phyloP scores from a whole-genome alignment of 2,797 vertebrate species.

The Spinus pinus region DNA sequence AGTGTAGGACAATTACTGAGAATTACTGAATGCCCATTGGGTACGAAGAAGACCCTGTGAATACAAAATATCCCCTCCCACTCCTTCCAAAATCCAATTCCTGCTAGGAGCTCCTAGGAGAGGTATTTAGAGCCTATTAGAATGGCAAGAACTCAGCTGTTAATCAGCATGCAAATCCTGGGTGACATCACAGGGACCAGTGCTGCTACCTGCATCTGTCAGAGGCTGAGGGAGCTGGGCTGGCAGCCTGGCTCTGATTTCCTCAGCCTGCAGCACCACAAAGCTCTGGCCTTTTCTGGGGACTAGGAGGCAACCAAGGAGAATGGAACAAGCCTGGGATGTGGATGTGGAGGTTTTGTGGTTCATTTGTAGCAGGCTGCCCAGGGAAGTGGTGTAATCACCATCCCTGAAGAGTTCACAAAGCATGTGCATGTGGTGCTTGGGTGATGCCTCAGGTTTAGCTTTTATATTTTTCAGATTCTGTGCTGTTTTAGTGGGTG shows the following conservation, averaged over 20 bases:
- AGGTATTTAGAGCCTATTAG: slow-evolving; percentile 57
- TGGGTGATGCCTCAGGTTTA: neutral
- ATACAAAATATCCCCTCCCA: slow-evolving; percentile 22
- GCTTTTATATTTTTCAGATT: neutral
- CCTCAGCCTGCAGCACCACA: neutral
- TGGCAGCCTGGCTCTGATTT: neutral
- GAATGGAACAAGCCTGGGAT: neutral
- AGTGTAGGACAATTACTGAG: slow-evolving; percentile 43
- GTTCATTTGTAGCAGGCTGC: neutral
- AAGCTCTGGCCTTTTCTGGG: neutral
- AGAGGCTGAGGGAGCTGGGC: neutral
- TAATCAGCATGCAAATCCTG: slow-evolving; percentile 50
- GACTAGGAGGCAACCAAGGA: neutral
- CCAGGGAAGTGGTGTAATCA: neutral
- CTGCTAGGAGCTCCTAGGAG: slow-evolving; percentile 45
- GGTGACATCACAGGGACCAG: slow-evolving; percentile 17
- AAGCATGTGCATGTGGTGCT: fast-evolving
- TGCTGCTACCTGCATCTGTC: neutral
- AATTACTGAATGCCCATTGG: slow-evolving; percentile 8
- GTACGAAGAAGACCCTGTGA: neutral
- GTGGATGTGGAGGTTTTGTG: neutral
- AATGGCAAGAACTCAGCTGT: slow-evolving; percentile 48
- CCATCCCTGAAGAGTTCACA: neutral
- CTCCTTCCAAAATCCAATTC: slow-evolving; percentile 31
- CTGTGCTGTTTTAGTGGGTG: neutral